A percentile compares a stretch with the other conserved stretches of the same genome.
phyloP scores from a whole-genome alignment of 2,888 invertebrate species.

The Gortyna flavago region DNA sequence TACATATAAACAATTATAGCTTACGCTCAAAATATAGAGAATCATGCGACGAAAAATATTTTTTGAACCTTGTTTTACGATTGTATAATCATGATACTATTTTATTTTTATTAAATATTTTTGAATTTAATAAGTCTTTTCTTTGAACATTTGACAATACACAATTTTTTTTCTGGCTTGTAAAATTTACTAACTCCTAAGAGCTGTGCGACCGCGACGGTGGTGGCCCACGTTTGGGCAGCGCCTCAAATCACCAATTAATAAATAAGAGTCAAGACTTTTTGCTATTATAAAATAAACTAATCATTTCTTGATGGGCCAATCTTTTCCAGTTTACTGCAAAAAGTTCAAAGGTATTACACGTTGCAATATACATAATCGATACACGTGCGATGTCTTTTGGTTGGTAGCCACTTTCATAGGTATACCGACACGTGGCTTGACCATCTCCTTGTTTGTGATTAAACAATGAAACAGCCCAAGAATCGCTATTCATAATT shows the following conservation, averaged over 20 bases:
- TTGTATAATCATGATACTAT: no score
- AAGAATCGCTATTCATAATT: not conserved
- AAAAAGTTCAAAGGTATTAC: conserved; percentile 22
- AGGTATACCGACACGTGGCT: not conserved
- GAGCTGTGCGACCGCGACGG: no score
- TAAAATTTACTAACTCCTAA: not conserved
- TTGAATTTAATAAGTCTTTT: no score
- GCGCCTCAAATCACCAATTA: conserved; percentile 22
- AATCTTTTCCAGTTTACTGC: conserved; percentile 6
- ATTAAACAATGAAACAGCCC: not conserved
- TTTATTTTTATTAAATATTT: no score
- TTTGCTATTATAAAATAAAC: conserved; percentile 23
- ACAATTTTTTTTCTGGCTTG: not conserved
- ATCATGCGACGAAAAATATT: no score
- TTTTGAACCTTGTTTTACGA: no score
- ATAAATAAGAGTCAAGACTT: no score
- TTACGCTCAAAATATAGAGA: no score
- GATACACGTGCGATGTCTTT: conserved; percentile 24
- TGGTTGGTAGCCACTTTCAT: not conserved
- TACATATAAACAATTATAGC: no score
- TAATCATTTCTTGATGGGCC: not conserved
- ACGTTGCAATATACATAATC: conserved; percentile 32
- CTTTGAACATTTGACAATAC: not conserved
- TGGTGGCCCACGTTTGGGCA: not conserved
- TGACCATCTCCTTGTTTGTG: not conserved